These are phyloP conservation scores for Pseudopodoces humilis DNA, from an alignment of 2,113 vertebrate genomes.

Conservation along the genomic window DNA sequence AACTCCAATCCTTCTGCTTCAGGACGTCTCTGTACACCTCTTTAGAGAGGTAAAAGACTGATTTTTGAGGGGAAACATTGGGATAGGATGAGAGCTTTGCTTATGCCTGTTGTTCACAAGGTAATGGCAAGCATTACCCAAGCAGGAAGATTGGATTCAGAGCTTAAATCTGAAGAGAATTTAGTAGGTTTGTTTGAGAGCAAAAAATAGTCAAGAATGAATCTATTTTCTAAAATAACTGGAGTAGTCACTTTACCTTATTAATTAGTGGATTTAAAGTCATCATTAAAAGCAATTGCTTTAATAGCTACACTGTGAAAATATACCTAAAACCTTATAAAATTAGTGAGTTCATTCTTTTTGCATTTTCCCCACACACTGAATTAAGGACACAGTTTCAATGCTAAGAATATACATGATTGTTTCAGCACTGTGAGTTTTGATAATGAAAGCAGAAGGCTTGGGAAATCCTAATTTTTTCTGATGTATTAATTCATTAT, in stretches of 20 bases:
- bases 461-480: not conserved
- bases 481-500: not conserved
- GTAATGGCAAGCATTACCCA: not conserved
- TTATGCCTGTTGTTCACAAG: not conserved
- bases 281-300: not conserved
- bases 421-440: not conserved
- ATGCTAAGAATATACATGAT: not conserved
- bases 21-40: not conserved
- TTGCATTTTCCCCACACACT: accelerated
- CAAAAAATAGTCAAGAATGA: not conserved
- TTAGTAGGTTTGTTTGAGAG: not conserved
- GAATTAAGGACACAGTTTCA: not conserved
- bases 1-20: not conserved
- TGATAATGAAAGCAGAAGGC: not conserved
- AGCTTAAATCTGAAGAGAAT: not conserved
- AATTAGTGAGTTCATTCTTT: not conserved
- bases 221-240: not conserved
- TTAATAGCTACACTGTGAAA: not conserved
- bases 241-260: not conserved
- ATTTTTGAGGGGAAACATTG: not conserved
- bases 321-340: not conserved
- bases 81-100: not conserved
- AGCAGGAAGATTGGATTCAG: not conserved
- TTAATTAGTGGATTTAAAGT: not conserved
- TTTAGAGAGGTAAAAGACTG: not conserved